These are phyloP conservation scores for Falco naumanni DNA, from an alignment of 2,797 vertebrate genomes.

Conservation along the genomic window DNA sequence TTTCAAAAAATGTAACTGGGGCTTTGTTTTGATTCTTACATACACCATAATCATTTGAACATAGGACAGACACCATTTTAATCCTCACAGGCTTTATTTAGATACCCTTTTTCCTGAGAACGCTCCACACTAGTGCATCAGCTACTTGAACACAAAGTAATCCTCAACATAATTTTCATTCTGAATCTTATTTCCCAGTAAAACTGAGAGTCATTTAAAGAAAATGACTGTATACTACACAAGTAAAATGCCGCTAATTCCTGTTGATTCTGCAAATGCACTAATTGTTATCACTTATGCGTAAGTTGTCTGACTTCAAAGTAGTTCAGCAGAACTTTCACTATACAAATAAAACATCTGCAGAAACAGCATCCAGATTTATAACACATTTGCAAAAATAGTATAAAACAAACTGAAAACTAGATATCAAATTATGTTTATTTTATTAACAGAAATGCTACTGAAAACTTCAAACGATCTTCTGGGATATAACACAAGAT, in stretches of 20 bases:
- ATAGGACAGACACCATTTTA: not conserved
- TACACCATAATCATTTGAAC: not conserved
- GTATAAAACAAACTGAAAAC: not conserved
- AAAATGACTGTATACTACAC: not conserved
- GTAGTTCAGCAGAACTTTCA: not conserved
- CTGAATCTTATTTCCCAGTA: not conserved
- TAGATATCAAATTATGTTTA: not conserved
- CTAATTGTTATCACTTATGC: not conserved
- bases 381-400: not conserved
- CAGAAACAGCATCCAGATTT: not conserved
- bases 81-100: not conserved
- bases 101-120: not conserved
- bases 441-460: not conserved
- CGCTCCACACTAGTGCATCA: not conserved
- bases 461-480: not conserved
- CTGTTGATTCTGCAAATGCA: not conserved
- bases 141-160: not conserved
- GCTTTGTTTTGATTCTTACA: not conserved
- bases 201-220: not conserved
- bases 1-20: not conserved
- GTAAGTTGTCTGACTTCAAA: not conserved
- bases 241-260: not conserved
- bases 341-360: not conserved
- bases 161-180: not conserved
- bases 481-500: not conserved